phyloP scores from a whole-genome alignment of 2,797 vertebrate species.

The Brachyalestes nurse region DNA sequence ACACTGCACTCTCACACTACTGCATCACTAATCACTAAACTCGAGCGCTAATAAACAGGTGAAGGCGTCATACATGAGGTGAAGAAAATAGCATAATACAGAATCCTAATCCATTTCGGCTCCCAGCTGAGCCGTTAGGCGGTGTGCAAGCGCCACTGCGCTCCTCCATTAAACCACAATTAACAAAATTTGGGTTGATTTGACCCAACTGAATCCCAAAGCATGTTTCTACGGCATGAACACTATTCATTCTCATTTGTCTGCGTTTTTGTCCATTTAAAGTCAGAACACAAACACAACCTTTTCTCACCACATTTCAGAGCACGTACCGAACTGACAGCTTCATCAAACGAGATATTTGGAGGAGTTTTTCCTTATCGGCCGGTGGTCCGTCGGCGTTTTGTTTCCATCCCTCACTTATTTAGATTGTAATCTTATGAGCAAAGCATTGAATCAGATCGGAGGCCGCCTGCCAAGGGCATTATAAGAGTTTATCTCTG shows the following conservation, averaged over 20 bases:
- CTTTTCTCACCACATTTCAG: no score
- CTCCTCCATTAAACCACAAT: slow-evolving; percentile 37
- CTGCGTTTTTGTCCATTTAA: slow-evolving; percentile 70
- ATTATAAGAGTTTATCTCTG: slow-evolving; percentile 28
- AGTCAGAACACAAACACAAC: slow-evolving; percentile 18
- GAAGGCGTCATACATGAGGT: no score
- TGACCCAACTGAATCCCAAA: slow-evolving; percentile 65
- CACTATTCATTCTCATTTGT: slow-evolving; percentile 76
- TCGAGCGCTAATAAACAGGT: not conserved
- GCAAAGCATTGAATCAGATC: slow-evolving; percentile 35
- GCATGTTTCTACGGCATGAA: slow-evolving; percentile 70
- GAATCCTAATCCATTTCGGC: slow-evolving; percentile 34
- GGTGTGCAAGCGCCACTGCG: not conserved
- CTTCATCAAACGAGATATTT: not conserved
- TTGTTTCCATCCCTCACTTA: not conserved
- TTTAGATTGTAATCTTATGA: slow-evolving; percentile 20
- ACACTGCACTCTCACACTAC: not conserved
- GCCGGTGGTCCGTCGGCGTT: slow-evolving; percentile 1
- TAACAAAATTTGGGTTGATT: slow-evolving; percentile 52
- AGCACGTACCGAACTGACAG: not conserved
- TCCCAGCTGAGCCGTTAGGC: slow-evolving; percentile 21
- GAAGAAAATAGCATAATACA: not conserved
- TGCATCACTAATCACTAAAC: not conserved
- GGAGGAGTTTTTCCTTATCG: not conserved
- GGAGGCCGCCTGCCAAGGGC: slow-evolving; percentile 9